These are phyloP conservation scores for Molossus alvarezi DNA, from an alignment of 2,797 vertebrate species.

Conservation along the genomic window DNA sequence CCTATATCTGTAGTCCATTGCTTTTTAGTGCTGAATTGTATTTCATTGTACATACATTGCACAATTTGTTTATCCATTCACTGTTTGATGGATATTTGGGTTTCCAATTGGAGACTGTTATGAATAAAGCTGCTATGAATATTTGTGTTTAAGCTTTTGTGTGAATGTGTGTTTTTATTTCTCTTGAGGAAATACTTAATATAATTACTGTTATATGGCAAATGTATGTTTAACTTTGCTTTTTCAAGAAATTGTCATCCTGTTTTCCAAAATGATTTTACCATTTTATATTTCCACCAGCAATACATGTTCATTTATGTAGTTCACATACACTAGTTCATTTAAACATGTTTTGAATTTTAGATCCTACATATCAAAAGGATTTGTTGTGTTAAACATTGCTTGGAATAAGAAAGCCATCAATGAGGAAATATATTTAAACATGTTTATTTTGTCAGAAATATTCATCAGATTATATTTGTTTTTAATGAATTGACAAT, in stretches of 20 bases:
- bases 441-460: slow-evolving; percentile 61
- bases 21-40: slow-evolving; percentile 46
- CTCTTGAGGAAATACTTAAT: slow-evolving; percentile 31
- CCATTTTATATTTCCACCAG: neutral
- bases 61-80: slow-evolving; percentile 48
- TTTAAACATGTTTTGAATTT: slow-evolving; percentile 67
- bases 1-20: slow-evolving; percentile 20
- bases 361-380: slow-evolving; percentile 53
- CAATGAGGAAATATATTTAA: slow-evolving; percentile 37
- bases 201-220: slow-evolving; percentile 30
- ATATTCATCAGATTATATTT: slow-evolving; percentile 47
- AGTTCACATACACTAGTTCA: neutral
- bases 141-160: slow-evolving; percentile 50
- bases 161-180: slow-evolving; percentile 50
- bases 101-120: neutral
- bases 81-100: neutral
- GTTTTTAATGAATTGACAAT: slow-evolving; percentile 35
- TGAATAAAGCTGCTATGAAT: slow-evolving; percentile 15
- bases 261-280: slow-evolving; percentile 61
- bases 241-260: slow-evolving; percentile 52
- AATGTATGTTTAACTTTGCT: slow-evolving; percentile 64
- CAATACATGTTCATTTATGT: slow-evolving; percentile 52
- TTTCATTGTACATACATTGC: neutral
- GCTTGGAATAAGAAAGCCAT: slow-evolving; percentile 54
- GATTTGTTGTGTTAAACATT: slow-evolving; percentile 22